These are phyloP conservation scores for Cephalopholis sonnerati DNA, from an alignment of 2,113 vertebrate species.

Conservation along the genomic window DNA sequence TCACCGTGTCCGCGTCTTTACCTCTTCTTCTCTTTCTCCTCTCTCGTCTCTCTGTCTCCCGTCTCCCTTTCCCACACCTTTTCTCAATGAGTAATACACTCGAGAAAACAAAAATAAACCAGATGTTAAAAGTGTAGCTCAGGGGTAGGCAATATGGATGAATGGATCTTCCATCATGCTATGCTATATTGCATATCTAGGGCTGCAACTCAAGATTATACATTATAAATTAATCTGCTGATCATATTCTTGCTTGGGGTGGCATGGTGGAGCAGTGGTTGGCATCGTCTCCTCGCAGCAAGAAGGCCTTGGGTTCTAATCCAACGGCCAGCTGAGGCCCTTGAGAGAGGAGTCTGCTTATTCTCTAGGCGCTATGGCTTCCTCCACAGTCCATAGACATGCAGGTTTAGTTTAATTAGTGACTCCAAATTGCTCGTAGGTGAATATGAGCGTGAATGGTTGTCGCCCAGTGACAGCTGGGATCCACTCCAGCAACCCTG, in stretches of 20 bases:
- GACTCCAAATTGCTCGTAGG: too few species aligned
- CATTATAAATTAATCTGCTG: background rate
- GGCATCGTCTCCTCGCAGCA: too few species aligned
- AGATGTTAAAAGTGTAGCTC: background rate
- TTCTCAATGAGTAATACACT: background rate
- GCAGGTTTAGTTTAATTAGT: too few species aligned
- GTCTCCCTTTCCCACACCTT: background rate
- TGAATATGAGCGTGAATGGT: too few species aligned
- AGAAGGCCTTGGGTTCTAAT: too few species aligned
- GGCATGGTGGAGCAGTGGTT: too few species aligned
- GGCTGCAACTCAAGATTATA: background rate
- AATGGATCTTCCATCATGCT: background rate
- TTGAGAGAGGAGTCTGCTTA: too few species aligned
- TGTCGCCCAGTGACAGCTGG: too few species aligned
- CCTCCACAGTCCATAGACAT: too few species aligned
- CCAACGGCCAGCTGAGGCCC: too few species aligned
- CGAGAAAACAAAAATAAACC: background rate
- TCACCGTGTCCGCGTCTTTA: background rate
- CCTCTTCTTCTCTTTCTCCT: background rate
- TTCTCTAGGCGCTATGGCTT: too few species aligned
- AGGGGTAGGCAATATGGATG: background rate
- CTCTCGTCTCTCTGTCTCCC: background rate
- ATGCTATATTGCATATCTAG: background rate
- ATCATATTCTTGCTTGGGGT: background rate
- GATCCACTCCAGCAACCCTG: too few species aligned